phyloP scores from a whole-genome alignment of 2,113 vertebrate species.

The Callithrix jacchus region DNA sequence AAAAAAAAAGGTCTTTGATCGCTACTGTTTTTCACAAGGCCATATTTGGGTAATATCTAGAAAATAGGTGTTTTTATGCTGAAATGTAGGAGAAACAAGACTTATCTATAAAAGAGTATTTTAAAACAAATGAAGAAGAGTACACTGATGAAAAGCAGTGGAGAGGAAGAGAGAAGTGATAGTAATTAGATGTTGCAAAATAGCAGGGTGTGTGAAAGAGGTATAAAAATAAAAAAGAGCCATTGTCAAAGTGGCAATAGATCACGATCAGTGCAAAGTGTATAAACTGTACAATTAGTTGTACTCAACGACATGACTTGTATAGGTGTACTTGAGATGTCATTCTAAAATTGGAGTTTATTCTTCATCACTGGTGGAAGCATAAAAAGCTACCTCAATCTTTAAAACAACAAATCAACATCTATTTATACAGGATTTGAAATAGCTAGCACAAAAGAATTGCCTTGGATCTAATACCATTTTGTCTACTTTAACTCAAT shows the following conservation, averaged over 20 bases:
- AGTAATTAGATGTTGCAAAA: not conserved
- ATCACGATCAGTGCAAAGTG: not conserved
- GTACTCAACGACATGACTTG: not conserved
- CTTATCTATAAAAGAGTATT: not conserved
- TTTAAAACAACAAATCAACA: conserved; percentile 14
- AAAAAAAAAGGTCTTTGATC: not conserved
- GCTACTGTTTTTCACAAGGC: conserved; percentile 22
- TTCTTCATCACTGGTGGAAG: not conserved
- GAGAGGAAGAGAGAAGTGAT: not conserved
- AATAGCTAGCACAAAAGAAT: conserved; percentile 14
- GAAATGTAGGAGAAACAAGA: not conserved
- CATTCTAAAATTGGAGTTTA: not conserved
- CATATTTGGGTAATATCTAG: not conserved
- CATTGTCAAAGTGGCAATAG: not conserved
- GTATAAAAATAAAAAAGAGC: not conserved
- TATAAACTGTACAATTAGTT: not conserved
- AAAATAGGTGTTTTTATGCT: not conserved
- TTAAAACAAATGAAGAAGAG: conserved; percentile 35
- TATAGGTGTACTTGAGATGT: not conserved
- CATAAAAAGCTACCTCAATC: not conserved
- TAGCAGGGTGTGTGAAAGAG: not conserved
- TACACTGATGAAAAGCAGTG: not conserved
- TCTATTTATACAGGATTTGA: not conserved
- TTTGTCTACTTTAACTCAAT: not conserved
- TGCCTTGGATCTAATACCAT: not conserved